Evolutionary conservation across 1,140 invertebrate genomes (phyloP).

Genomic region (Teleopsis dalmanni): DNA sequence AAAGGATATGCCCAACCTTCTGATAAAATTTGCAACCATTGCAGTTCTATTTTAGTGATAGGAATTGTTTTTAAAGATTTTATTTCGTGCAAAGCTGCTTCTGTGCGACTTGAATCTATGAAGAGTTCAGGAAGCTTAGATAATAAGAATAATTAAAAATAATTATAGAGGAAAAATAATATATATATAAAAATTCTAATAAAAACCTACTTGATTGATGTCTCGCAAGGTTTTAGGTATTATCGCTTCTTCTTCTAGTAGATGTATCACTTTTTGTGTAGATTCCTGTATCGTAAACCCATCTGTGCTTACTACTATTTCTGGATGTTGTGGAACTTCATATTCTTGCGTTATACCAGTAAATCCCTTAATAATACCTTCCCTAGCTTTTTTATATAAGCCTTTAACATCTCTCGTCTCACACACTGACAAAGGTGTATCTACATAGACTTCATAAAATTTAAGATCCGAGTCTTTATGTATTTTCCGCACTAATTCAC

Average conservation of each 20-base stretch:
- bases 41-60: slow-evolving; percentile 77
- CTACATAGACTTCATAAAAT: slow-evolving; percentile 97
- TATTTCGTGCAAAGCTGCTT: slow-evolving; percentile 62
- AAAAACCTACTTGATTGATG: slow-evolving; percentile 37
- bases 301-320: slow-evolving; percentile 80
- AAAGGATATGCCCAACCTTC: slow-evolving; percentile 98
- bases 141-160: too few relatives aligned
- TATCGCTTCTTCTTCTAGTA: slow-evolving; percentile 62
- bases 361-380: slow-evolving; percentile 86
- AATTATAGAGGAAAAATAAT: too few relatives aligned
- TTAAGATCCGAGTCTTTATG: slow-evolving; percentile 76
- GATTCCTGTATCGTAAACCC: slow-evolving; percentile 74
- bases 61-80: slow-evolving; percentile 59
- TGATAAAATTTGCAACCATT: slow-evolving; percentile 91
- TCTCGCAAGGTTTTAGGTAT: slow-evolving; percentile 40
- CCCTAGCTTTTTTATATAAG: slow-evolving; percentile 94
- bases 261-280: slow-evolving; percentile 67
- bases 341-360: slow-evolving; percentile 97
- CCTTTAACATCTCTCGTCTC: slow-evolving; percentile 94
- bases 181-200: too few relatives aligned
- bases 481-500: slow-evolving; percentile 79
- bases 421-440: slow-evolving; percentile 90
- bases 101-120: slow-evolving; percentile 60
- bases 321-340: slow-evolving; percentile 79
- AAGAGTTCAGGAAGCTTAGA: slow-evolving; percentile 86